Base-by-base conservation (phyloP, 2,888 invertebrate genomes). In the Aricia artaxerxes region DNA sequence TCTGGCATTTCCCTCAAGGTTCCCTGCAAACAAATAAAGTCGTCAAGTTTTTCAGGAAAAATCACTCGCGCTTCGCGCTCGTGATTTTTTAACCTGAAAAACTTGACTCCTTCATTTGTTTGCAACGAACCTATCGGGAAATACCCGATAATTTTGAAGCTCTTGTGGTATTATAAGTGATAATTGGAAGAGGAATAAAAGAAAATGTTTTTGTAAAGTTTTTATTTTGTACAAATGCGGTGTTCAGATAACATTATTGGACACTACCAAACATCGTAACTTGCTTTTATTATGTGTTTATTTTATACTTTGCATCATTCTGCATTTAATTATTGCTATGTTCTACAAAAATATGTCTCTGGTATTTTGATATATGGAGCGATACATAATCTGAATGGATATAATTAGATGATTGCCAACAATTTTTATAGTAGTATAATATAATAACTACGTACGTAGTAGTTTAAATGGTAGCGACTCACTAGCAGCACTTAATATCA, bases 241-340 rank as follows among this genome's bases (percentile, higher is more conserved):
- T 69, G 69, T 69, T 69, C 13, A 69, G 69, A 69, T 69, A 69
- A 69, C 69, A 69, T 64, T 64, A 64, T 35, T 69, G 69, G 35
- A 35, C 13, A 16, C 69, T 69, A 69, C 69, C 69, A 5, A 69
- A 69, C 69, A 69, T 64, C 7, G 31, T 64, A 64, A 64, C 64
- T 11, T 11, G 69, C 6, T 11, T 69, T 31, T 4, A 38, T 35
- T 13, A 69, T 38, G 35, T 38, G 35, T 69, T 13, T 69, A 69
- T 69, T 31, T 38, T 16, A 35, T 13, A 69, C 4, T 38, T 69
- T 38, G 35, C 35, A 69, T 35, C 69, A 69, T 11, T 38, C 35
- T 69, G 35, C 35, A 38, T 69, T 69, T 4, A 35, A 16, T 35
- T 69, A 69, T 69, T 69, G 69, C 69, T 38, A 38, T 69, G 35